Percentiles rank a stretch among this genome's conserved stretches.
Conservation (phyloP, 1,140 invertebrate genomes). For the Brachionus koreanus region DNA sequence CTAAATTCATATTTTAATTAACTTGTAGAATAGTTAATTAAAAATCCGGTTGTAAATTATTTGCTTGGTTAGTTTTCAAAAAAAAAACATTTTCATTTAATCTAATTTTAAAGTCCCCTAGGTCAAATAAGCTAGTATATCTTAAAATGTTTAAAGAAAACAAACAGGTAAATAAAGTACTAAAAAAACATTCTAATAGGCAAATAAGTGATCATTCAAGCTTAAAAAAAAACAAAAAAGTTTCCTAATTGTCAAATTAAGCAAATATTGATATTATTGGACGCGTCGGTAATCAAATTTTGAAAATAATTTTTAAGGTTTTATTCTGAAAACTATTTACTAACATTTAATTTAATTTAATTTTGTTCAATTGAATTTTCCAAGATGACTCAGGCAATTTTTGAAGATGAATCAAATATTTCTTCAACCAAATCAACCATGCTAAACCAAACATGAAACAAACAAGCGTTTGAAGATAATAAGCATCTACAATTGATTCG, state of each 20-base stretch:
- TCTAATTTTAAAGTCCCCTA: slow-evolving; percentile 24
- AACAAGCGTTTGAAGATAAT: slow-evolving; percentile 16
- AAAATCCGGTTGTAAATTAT: background rate
- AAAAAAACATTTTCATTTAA: background rate
- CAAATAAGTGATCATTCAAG: slow-evolving; percentile 27
- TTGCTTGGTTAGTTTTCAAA: background rate
- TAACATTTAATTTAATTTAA: slow-evolving; percentile 2
- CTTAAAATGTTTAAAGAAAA: background rate
- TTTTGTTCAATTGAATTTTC: slow-evolving; percentile 42
- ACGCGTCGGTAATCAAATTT: background rate
- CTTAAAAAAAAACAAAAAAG: background rate
- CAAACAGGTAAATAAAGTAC: slow-evolving; percentile 33
- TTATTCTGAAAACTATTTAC: background rate
- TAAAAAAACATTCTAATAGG: slow-evolving; percentile 12
- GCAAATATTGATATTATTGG: slow-evolving; percentile 3
- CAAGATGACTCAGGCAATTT: background rate
- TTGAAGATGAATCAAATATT: slow-evolving; percentile 28
- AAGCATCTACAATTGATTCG: background rate
- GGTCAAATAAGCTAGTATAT: background rate
- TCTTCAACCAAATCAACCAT: slow-evolving; percentile 25
- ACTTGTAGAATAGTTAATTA: background rate
- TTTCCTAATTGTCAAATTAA: background rate
- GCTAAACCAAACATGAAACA: background rate
- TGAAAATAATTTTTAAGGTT: background rate
- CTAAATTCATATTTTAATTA: slow-evolving; percentile 17